Evolutionary conservation across 2,113 vertebrate genomes (phyloP), one percentile per base, ranked within the genome.

Genomic region (Megaleporinus macrocephalus): DNA sequence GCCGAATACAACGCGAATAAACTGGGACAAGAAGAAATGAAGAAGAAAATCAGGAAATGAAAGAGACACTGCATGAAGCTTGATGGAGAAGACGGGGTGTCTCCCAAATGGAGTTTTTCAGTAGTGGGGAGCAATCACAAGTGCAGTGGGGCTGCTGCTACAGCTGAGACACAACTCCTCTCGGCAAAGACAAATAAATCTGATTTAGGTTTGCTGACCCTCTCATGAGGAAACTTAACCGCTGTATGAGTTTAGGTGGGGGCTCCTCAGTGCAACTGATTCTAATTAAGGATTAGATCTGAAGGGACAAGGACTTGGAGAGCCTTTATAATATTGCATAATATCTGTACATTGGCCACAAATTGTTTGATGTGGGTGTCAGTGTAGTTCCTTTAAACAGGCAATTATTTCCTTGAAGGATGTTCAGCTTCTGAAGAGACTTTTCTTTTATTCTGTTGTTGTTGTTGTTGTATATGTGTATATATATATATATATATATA

Each of bases 271-370:
- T 65, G 53, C 78, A 70, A 75, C 53, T 41, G 47, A 84, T 82
- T 88, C 66, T 81, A 81, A 88, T 82, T 85, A 77, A 85, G 72
- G 57, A 69, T 80, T 30, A 63, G 29, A 76, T 84, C 51, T 83
- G 81, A 76, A 33, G 65, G 77, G 69, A 72, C n/a, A 47, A 69
- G n/a, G 62, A 18, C 63, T 80, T 76, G 51, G 26, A 76, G 16
- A 33, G 18, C 29, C 65, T 36, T 20, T 5, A 77, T 29, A 27
- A 73, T 72, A 77, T 80, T 76, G 26, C 27, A n/a, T n/a, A n/a
- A n/a, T n/a, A n/a, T n/a, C 26, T 49, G 66, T 78, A 9, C 6
- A n/a, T 63, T 55, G 41, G 44, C 29, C 57, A 53, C 36, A 16
- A 77, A 33, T 76, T 41, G 70, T 76, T 57, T 22, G 22, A 69